phyloP scores from a whole-genome alignment of 2,888 invertebrate genomes.

The Scrobipalpa costella region DNA sequence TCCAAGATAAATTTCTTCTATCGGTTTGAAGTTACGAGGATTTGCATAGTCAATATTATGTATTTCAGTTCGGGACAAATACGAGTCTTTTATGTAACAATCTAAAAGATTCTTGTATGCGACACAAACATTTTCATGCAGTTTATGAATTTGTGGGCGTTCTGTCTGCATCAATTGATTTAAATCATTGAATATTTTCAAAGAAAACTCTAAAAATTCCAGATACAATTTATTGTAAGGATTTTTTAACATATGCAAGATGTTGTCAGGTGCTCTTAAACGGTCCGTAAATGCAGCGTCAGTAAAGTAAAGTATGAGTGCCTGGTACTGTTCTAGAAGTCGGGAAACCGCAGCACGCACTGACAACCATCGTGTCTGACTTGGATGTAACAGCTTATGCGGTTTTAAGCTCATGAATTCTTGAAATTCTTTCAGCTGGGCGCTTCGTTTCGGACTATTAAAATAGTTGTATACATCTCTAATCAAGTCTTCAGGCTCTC shows the following conservation, averaged over 20 bases:
- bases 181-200: constrained; percentile 33
- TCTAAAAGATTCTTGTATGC: constrained; percentile 33
- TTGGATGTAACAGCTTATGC: constrained; percentile 34
- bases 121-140: constrained; percentile 12
- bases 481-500: constrained; percentile 34
- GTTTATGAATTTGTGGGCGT: constrained; percentile 35
- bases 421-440: constrained; percentile 32
- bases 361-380: constrained; percentile 42
- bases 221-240: constrained; percentile 32
- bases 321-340: constrained; percentile 38
- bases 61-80: constrained; percentile 33
- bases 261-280: constrained; percentile 35
- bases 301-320: constrained; percentile 40
- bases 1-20: constrained; percentile 24
- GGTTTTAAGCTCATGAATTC: constrained; percentile 30
- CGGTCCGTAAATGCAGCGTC: constrained; percentile 35
- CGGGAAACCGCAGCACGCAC: constrained; percentile 36
- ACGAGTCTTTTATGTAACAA: constrained; percentile 33
- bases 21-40: constrained; percentile 29
- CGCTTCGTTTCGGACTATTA: constrained; percentile 28
- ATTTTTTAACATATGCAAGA: constrained; percentile 31
- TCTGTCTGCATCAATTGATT: constrained; percentile 39
- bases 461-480: constrained; percentile 36
- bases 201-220: constrained; percentile 33
- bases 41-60: constrained; percentile 29